Percentiles rank a stretch among this genome's conserved stretches.
Evolutionary conservation across 1,140 invertebrate genomes (phyloP).

Genomic region (Campoletis sonorensis): DNA sequence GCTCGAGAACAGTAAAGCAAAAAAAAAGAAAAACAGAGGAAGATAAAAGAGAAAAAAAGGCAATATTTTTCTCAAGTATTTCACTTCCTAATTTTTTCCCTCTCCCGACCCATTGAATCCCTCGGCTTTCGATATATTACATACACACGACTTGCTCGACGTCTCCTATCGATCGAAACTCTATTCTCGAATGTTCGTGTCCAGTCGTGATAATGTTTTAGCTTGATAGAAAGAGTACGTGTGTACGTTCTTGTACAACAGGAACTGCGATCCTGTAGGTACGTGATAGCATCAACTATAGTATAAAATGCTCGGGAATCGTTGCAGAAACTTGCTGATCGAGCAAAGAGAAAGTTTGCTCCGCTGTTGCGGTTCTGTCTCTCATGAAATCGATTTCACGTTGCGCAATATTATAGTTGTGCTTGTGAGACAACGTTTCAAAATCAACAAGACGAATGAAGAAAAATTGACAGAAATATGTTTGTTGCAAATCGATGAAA

Average conservation of each 20-base stretch:
- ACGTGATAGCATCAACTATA: not conserved
- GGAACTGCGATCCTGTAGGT: not conserved
- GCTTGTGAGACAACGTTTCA: conserved; percentile 1
- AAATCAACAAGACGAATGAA: not conserved
- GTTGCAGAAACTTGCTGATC: conserved; percentile 35
- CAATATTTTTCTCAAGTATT: conserved; percentile 14
- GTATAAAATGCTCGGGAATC: conserved; percentile 2
- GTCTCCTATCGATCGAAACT: conserved; percentile 31
- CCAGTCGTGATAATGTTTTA: conserved; percentile 27
- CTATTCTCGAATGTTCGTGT: conserved; percentile 44
- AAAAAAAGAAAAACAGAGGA: not conserved
- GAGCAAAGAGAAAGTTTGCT: conserved; percentile 38
- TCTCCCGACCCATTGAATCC: conserved; percentile 4
- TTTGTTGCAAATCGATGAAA: not conserved
- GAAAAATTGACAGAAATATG: not conserved
- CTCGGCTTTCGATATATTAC: not conserved
- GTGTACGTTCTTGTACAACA: not conserved
- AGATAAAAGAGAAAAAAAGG: not conserved
- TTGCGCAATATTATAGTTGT: conserved; percentile 14
- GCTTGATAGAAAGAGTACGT: not conserved
- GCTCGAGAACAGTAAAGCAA: not conserved
- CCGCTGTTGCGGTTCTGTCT: conserved; percentile 29
- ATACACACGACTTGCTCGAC: not conserved
- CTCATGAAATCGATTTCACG: conserved; percentile 34
- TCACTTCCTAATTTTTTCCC: not conserved